These are phyloP conservation scores for Mythimna lalbum DNA, from an alignment of 2,888 invertebrate species.

Conservation along the genomic window DNA sequence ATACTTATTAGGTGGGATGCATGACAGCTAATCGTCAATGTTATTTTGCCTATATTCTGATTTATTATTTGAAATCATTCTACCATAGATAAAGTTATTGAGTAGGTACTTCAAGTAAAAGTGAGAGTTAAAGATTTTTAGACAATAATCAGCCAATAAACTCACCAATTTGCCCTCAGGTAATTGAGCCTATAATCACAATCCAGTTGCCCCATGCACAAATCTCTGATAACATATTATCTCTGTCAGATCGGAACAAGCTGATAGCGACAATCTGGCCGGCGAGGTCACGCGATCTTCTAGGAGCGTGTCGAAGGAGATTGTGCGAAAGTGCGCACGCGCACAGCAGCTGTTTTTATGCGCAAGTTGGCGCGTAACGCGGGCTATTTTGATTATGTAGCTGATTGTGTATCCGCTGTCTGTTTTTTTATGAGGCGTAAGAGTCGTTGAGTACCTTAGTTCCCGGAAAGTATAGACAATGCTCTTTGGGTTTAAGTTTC, in stretches of 20 bases:
- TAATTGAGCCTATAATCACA: not conserved
- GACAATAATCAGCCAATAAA: not conserved
- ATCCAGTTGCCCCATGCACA: not conserved
- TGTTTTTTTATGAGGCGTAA: conserved; percentile 25
- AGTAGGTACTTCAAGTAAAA: not conserved
- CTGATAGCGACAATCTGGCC: conserved; percentile 37
- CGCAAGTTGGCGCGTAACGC: conserved; percentile 41
- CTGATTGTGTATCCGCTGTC: conserved; percentile 45
- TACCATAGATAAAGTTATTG: too few species aligned
- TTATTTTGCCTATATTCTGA: too few species aligned
- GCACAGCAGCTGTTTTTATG: conserved; percentile 49
- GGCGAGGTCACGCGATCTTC: conserved; percentile 64
- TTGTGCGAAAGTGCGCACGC: conserved; percentile 60
- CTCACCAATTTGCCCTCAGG: not conserved
- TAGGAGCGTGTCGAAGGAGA: conserved; percentile 54
- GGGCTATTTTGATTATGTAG: conserved; percentile 48
- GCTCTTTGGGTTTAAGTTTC: not conserved
- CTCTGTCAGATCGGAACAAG: conserved; percentile 33
- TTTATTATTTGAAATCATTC: too few species aligned
- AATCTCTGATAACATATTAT: conserved; percentile 13
- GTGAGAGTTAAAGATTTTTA: not conserved
- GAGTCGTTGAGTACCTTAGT: conserved; percentile 13
- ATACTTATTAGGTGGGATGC: not conserved
- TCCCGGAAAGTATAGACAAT: conserved; percentile 25
- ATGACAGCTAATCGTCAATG: too few species aligned